Percentiles rank a stretch among this genome's conserved stretches.
These are phyloP conservation scores for Spisula solida DNA, from an alignment of 2,888 invertebrate genomes.

Conservation along the genomic window DNA sequence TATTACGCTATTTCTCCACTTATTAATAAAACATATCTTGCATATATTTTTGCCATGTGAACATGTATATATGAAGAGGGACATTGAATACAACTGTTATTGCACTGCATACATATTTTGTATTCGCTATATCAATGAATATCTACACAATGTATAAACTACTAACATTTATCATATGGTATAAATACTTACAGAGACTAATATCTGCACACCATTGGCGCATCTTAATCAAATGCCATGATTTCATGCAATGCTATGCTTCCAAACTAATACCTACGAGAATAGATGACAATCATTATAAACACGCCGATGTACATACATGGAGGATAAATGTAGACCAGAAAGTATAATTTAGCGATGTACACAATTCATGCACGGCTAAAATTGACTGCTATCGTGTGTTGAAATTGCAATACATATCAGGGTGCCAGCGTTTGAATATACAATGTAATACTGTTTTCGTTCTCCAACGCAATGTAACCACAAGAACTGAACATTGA, in stretches of 20 bases:
- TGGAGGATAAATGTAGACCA: not conserved
- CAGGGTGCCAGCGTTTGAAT: no score
- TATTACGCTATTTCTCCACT: no score
- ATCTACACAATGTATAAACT: not conserved
- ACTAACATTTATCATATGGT: not conserved
- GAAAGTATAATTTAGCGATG: not conserved
- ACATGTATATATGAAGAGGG: no score
- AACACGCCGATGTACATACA: not conserved
- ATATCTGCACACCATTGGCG: not conserved
- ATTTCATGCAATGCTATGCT: not conserved
- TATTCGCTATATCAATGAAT: not conserved
- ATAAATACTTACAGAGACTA: not conserved
- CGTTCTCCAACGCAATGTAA: no score
- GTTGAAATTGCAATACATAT: no score
- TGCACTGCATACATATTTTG: not conserved
- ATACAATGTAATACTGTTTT: no score
- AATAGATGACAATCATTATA: not conserved
- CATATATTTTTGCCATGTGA: no score
- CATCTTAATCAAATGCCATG: not conserved
- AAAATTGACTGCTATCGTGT: no score
- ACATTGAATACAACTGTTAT: not conserved
- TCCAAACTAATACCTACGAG: not conserved
- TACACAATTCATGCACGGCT: not conserved
- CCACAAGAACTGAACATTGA: no score
- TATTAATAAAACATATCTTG: no score